phyloP scores from a whole-genome alignment of 37 sponge, comb jelly and placozoan genomes.

The Crambe crambe region DNA sequence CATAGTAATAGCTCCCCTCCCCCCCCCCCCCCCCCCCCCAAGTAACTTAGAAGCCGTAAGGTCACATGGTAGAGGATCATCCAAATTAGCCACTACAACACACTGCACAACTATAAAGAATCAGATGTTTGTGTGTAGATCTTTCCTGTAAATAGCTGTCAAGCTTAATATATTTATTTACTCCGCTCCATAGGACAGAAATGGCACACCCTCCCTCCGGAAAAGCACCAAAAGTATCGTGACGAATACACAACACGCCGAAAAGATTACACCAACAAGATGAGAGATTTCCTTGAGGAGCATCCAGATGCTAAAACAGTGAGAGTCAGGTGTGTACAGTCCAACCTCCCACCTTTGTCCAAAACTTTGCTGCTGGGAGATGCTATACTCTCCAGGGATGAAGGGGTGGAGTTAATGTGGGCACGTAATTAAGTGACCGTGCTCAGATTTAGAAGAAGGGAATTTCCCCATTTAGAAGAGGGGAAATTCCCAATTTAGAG shows the following conservation, averaged over 20 bases:
- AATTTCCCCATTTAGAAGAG: too few species aligned
- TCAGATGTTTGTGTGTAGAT: not conserved
- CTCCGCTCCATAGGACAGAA: conserved; percentile 30
- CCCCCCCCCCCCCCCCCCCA: not conserved
- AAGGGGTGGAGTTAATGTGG: not conserved
- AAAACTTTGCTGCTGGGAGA: not conserved
- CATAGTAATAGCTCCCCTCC: not conserved
- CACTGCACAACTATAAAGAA: too few species aligned
- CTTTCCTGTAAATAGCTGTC: not conserved
- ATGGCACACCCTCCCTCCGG: conserved; percentile 20
- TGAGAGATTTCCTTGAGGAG: conserved; percentile 33
- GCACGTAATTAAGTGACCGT: too few species aligned
- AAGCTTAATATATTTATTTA: not conserved
- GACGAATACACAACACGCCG: conserved; percentile 8
- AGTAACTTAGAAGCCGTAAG: not conserved
- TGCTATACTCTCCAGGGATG: too few species aligned
- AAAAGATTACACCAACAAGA: conserved; percentile 17
- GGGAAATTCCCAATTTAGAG: too few species aligned
- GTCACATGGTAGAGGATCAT: too few species aligned
- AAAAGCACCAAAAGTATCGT: conserved; percentile 38
- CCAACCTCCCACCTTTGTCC: not conserved
- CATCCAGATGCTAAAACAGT: conserved; percentile 38
- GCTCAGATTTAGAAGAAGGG: too few species aligned
- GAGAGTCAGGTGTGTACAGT: not conserved
- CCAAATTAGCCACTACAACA: too few species aligned